phyloP scores from a whole-genome alignment of 1,140 invertebrate genomes.

The Gryon sp. region DNA sequence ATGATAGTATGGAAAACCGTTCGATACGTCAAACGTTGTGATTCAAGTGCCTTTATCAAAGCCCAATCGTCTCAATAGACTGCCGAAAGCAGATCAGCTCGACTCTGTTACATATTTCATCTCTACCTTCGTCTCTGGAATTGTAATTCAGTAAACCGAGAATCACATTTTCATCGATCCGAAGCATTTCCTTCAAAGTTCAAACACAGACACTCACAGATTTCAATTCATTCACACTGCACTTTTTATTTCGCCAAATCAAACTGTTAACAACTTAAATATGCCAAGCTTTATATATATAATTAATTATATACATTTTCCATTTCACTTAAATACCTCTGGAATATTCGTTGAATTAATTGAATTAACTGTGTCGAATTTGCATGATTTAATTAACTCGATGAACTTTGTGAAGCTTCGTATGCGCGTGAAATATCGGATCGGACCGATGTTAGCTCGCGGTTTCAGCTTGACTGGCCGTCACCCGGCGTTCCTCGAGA shows the following conservation, averaged over 20 bases:
- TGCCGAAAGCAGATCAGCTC: not conserved
- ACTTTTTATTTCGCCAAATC: no score
- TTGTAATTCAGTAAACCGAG: conserved; percentile 11
- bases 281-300: no score
- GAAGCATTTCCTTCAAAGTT: not conserved
- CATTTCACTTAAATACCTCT: no score
- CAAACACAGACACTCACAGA: not conserved
- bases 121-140: not conserved
- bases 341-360: no score
- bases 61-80: not conserved
- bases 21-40: not conserved
- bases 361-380: not conserved
- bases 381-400: not conserved
- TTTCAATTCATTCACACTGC: no score
- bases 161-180: conserved; percentile 23
- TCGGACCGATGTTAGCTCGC: conserved; percentile 59
- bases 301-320: no score
- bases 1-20: no score
- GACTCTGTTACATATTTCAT: conserved; percentile 33
- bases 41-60: not conserved
- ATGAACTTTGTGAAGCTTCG: no score
- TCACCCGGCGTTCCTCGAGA: conserved; percentile 55
- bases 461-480: conserved; percentile 69
- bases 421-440: no score
- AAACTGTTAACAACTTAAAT: no score